Conservation (phyloP, 1,140 invertebrate species). For the Anastrepha obliqua region DNA sequence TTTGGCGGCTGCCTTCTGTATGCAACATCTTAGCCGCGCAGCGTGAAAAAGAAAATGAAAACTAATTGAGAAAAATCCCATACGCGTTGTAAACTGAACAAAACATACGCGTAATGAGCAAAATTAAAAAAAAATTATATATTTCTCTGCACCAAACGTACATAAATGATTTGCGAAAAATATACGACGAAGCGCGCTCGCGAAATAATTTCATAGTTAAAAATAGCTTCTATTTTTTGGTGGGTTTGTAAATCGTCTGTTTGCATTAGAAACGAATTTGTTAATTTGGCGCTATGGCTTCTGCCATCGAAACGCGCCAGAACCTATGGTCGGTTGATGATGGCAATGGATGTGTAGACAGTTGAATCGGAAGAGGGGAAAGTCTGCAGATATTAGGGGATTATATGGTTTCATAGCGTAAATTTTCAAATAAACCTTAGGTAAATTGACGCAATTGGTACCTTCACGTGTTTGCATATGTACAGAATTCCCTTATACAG, state of each 20-base stretch:
- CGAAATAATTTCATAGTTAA: constrained; percentile 48
- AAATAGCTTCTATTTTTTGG: constrained; percentile 54
- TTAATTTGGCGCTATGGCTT: constrained; percentile 62
- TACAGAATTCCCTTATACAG: not conserved
- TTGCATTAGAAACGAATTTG: constrained; percentile 72
- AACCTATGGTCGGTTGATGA: not conserved
- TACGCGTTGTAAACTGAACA: not conserved
- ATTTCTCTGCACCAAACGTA: constrained; percentile 6
- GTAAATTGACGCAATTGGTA: constrained; percentile 19
- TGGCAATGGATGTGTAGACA: constrained; percentile 1
- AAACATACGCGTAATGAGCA: not conserved
- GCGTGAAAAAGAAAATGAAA: not conserved
- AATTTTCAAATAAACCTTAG: constrained; percentile 41
- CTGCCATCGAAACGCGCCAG: constrained; percentile 54
- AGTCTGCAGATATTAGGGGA: constrained; percentile 18
- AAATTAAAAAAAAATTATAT: constrained; percentile 1
- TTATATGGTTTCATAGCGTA: constrained; percentile 27
- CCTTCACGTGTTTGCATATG: constrained; percentile 18
- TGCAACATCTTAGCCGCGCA: not conserved
- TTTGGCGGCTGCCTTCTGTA: not conserved
- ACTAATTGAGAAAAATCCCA: too few species aligned
- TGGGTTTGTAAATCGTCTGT: constrained; percentile 72
- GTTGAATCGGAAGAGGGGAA: not conserved
- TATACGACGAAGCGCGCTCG: not conserved
- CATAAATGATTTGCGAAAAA: constrained; percentile 53